phyloP scores from a whole-genome alignment of 2,888 invertebrate genomes.

The Xylocampa areola region DNA sequence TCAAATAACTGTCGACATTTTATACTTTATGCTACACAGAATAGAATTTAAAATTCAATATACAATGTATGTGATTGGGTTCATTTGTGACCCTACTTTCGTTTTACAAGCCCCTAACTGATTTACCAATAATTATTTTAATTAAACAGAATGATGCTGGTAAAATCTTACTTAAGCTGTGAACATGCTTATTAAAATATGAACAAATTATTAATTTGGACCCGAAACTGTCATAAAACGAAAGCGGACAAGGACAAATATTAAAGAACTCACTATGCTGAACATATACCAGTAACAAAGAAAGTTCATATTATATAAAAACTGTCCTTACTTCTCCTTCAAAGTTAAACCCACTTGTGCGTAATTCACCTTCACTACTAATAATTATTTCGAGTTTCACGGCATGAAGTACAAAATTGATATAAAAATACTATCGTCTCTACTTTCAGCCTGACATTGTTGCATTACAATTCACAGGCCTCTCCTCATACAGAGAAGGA shows the following conservation, averaged over 20 bases:
- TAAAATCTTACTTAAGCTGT: too few species aligned
- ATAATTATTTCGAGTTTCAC: constrained; percentile 14
- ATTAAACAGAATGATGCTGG: too few species aligned
- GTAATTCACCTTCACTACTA: too few species aligned
- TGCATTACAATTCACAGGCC: too few species aligned
- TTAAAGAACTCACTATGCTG: neutral
- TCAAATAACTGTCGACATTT: constrained; percentile 18
- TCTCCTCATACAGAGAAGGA: too few species aligned
- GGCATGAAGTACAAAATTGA: constrained; percentile 43
- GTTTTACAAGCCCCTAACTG: constrained; percentile 27
- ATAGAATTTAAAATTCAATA: constrained; percentile 11
- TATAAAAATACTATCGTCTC: constrained; percentile 38
- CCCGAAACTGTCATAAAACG: constrained; percentile 11
- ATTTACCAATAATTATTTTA: too few species aligned
- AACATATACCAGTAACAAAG: constrained; percentile 26
- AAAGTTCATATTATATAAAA: too few species aligned
- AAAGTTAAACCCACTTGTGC: constrained; percentile 13
- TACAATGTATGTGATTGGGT: neutral
- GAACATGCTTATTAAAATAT: too few species aligned
- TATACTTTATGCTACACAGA: constrained; percentile 5
- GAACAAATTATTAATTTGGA: constrained; percentile 4
- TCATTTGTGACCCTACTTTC: constrained; percentile 10
- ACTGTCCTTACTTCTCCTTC: constrained; percentile 11
- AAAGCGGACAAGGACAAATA: constrained; percentile 10
- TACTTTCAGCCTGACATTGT: too few species aligned